phyloP scores from a whole-genome alignment of 1,140 invertebrate genomes.

The Belonocnema kinseyi region DNA sequence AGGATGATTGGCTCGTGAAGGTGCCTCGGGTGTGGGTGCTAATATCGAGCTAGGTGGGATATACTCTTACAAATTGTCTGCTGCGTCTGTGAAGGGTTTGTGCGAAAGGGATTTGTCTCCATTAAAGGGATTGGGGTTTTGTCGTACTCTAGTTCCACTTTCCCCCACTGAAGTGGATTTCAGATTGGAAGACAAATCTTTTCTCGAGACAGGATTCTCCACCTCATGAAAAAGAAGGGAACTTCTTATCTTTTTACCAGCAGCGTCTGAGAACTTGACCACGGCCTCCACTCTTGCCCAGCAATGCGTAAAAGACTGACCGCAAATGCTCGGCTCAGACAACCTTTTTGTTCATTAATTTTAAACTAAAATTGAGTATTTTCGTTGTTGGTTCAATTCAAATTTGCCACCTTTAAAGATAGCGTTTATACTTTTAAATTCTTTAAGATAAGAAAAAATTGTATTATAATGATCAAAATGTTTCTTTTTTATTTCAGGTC shows the following conservation, averaged over 20 bases:
- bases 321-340: no score
- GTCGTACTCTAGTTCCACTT: slow-evolving; percentile 66
- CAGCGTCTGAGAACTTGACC: slow-evolving; percentile 13
- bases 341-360: no score
- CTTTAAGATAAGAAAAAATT: no score
- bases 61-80: slow-evolving; percentile 74
- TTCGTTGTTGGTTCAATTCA: no score
- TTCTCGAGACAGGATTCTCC: slow-evolving; percentile 38
- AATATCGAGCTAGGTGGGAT: slow-evolving; percentile 62
- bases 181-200: slow-evolving; percentile 58
- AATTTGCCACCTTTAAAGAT: no score
- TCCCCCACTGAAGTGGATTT: slow-evolving; percentile 52
- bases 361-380: no score
- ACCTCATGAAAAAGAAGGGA: slow-evolving; percentile 31
- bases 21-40: slow-evolving; percentile 49
- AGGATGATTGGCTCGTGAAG: slow-evolving; percentile 59
- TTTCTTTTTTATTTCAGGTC: no score
- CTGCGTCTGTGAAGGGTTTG: slow-evolving; percentile 52
- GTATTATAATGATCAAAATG: no score
- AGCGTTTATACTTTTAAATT: no score
- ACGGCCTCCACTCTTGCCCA: background rate
- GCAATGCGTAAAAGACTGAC: background rate
- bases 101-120: slow-evolving; percentile 72
- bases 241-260: slow-evolving; percentile 23
- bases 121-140: slow-evolving; percentile 76